phyloP scores from a whole-genome alignment of 30 jellyfish, hydroid and myxozoan genomes.

The Aurelia aurita complex sp. Pacific region DNA sequence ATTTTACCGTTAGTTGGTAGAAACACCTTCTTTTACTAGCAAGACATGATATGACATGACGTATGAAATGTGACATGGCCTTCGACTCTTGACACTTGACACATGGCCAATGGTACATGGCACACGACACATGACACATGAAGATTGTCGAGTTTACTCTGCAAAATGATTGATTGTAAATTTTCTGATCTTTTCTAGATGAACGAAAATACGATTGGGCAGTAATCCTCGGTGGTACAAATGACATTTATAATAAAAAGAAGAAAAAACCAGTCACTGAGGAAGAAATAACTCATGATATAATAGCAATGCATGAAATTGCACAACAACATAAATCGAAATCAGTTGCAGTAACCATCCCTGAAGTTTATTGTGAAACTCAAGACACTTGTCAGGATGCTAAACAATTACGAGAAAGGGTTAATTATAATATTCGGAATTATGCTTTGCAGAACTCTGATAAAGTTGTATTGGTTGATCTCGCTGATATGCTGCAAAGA shows the following conservation, averaged over 20 bases:
- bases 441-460: conserved; percentile 76
- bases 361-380: conserved; percentile 89
- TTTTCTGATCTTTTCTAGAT: conserved; percentile 30
- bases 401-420: conserved; percentile 83
- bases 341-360: conserved; percentile 93
- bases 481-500: conserved; percentile 85
- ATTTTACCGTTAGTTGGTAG: too few species aligned
- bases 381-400: conserved; percentile 88
- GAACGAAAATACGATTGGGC: conserved; percentile 77
- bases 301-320: conserved; percentile 77
- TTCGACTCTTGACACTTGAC: too few species aligned
- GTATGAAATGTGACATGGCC: too few species aligned
- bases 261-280: conserved; percentile 68
- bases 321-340: conserved; percentile 83
- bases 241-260: conserved; percentile 88
- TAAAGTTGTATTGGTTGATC: conserved; percentile 79
- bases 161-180: too few species aligned
- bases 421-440: conserved; percentile 69
- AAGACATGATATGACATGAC: too few species aligned
- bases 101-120: too few species aligned
- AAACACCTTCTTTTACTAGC: too few species aligned
- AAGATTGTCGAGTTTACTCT: too few species aligned
- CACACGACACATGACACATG: too few species aligned
- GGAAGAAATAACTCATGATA: conserved; percentile 69
- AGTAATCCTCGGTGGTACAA: conserved; percentile 95